These are phyloP conservation scores for Orbicella faveolata DNA, from an alignment of 64 coral and sea anemone genomes.

Conservation along the genomic window DNA sequence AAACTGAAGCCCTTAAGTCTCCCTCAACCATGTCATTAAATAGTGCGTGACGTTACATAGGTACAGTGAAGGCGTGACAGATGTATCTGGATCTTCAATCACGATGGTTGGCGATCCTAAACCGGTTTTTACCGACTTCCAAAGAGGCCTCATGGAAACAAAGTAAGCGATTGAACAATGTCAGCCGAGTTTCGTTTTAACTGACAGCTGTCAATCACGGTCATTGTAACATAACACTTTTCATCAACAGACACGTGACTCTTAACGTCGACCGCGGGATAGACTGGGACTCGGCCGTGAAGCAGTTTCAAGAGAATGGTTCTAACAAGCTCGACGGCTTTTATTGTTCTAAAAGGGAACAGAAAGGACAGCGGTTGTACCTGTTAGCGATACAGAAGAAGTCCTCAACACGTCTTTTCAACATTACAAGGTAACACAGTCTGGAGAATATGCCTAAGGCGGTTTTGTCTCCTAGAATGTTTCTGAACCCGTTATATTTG, in stretches of 20 bases:
- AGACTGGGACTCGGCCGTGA: conserved; percentile 77
- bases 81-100: conserved; percentile 89
- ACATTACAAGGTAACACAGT: conserved; percentile 75
- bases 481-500: too few species aligned
- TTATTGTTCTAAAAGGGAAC: conserved; percentile 93
- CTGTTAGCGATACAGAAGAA: conserved; percentile 89
- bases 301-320: conserved; percentile 48
- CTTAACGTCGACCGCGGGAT: conserved; percentile 86
- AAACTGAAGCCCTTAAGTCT: too few species aligned
- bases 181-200: neutral
- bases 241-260: conserved; percentile 68
- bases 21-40: neutral
- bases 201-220: neutral
- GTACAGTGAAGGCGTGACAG: conserved; percentile 96
- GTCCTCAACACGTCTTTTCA: conserved; percentile 80
- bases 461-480: too few species aligned
- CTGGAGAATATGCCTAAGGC: too few species aligned
- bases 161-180: conserved; percentile 55
- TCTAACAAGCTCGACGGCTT: conserved; percentile 79
- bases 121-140: conserved; percentile 85
- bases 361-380: conserved; percentile 79
- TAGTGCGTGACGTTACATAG: conserved; percentile 24
- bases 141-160: conserved; percentile 83
- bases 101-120: conserved; percentile 66
- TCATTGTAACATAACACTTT: neutral